Evolutionary conservation across 2,888 invertebrate genomes (phyloP), one percentile per base, ranked within the genome.

Genomic region (Tachystola acroxantha): DNA sequence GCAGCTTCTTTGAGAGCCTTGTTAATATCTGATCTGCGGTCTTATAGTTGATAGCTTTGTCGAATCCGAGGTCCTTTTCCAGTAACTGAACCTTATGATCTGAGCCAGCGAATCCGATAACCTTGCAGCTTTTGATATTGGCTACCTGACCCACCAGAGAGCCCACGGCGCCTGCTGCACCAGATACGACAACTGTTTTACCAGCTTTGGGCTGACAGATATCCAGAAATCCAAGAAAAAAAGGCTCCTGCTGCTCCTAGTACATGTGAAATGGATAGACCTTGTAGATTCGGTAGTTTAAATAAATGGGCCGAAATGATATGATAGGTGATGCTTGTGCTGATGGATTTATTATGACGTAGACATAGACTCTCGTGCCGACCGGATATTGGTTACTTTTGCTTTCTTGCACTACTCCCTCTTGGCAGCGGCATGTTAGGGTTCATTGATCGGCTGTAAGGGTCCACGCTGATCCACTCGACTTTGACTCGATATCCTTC

Each of bases 91-190:
- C 91, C 72, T 95, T 94, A 5, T 89, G 90, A 40, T 93, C 91
- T 0, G 90, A 87, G 3, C 94, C 94, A 7, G 92, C 90, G 51
- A 92, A 90, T 0, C 93, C 94, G 45, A 94, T 91, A 0, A 93
- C 79, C 46, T 43, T 68, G 47, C 73, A 77, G 45, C 90, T 91
- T 71, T 91, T 91, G 14, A 93, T 88, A 67, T 93, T 93, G 0
- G 90, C 94, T 34, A 94, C 91, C 71, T 94, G 94, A 1, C 93
- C 94, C 0, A 92, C 94, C 7, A 91, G 60, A 36, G 89, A 90
- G 2, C 94, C 94, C 0, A 94, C 93, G 2, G 93, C 93, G 1
- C 94, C 94, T 0, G 92, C 93, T 2, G 93, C 94, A 0, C 90
- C 89, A 2, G 89, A 90, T 2, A 94, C 90, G 0, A 93, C 90